Evolutionary conservation across 2,888 invertebrate genomes (phyloP).

Genomic region (Amphipoea lucens): DNA sequence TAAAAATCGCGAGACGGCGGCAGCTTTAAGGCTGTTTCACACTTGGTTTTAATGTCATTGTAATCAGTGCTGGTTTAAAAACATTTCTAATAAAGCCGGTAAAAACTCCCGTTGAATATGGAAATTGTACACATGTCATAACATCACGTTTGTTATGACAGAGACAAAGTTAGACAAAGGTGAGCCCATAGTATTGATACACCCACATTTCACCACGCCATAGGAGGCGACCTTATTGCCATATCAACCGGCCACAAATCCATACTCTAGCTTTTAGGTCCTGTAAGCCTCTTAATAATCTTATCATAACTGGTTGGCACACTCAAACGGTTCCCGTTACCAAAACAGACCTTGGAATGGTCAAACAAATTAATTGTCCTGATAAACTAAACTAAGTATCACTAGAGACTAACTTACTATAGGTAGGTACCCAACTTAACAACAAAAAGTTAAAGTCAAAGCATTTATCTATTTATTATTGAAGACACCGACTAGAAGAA

Average conservation of each 20-base stretch:
- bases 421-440: not conserved
- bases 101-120: not conserved
- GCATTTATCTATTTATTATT: no score
- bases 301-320: slow-evolving; percentile 26
- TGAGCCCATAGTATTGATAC: not conserved
- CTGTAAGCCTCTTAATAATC: no score
- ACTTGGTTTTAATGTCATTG: slow-evolving; percentile 25
- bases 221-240: not conserved
- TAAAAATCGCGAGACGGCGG: slow-evolving; percentile 76
- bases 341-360: slow-evolving; percentile 34
- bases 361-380: slow-evolving; percentile 37
- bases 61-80: no score
- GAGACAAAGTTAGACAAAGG: not conserved
- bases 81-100: not conserved
- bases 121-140: not conserved
- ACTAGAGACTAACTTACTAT: not conserved
- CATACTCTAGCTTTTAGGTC: no score
- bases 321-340: slow-evolving; percentile 32
- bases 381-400: slow-evolving; percentile 24
- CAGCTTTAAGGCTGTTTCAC: slow-evolving; percentile 65
- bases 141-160: not conserved
- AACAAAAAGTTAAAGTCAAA: slow-evolving; percentile 3
- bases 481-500: no score
- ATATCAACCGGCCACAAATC: not conserved
- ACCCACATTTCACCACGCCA: not conserved